Base-by-base conservation (phyloP, 2,888 invertebrate species). In the Protonemura montana region DNA sequence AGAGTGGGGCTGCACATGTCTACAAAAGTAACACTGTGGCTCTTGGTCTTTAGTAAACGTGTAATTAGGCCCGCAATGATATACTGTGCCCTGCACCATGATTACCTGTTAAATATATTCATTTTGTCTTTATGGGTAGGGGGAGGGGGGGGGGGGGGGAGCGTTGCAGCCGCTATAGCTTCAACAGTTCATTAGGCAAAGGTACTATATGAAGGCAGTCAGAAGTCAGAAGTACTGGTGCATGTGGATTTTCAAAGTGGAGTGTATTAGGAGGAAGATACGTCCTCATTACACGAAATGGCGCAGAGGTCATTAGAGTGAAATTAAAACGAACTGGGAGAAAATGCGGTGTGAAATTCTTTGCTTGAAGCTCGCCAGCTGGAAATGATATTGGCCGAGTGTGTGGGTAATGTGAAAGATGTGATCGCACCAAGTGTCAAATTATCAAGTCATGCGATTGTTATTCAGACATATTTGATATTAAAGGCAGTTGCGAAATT, bases 121-220 rank as follows among this genome's bases (percentile, higher is more conserved):
- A 59, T 78, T 78, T 78, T 78, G 78, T 78, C 26, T 78, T 28
- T 78, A 27, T 78, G 6, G n/a, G n/a, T n/a, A n/a, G n/a, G n/a
- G n/a, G n/a, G n/a, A 16, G 13, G 21, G 78, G 28, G 0, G 78
- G 27, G 78, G 28, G 13, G 21, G 78, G 28, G 0, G 78, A 78
- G 78, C 78, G 10, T 27, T 27, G 78, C 78, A 25, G 27, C 6
- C 2, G 29, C 81, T n/a, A 81, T 3, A 30, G 27, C 29, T 6
- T 28, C 16, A 81, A 30, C 81, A 28, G 28, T 81, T 81, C 81
- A 81, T 81, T 81, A 81, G 28, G 81, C 81, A 81, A n/a, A 81
- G 81, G 81, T 81, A 28, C 27, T 78, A 26, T 26, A 78, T 78
- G 26, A 78, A 13, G 28, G 29, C 28, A 81, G 30, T 28, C 28